A percentile compares a stretch with the other conserved stretches of the same genome.
Conservation (phyloP, 2,797 vertebrate species). For the Mallotus villosus region DNA sequence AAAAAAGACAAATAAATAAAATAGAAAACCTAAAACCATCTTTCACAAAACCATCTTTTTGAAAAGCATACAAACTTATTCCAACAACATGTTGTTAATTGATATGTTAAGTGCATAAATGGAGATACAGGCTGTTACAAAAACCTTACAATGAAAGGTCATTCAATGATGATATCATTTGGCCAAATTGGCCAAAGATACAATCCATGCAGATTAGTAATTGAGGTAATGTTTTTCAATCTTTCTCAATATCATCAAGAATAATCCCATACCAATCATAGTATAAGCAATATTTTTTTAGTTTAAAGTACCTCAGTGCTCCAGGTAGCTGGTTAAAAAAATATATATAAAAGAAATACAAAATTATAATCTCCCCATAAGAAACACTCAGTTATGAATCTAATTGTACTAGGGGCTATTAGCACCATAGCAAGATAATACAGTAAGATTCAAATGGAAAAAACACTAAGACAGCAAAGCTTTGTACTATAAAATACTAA, state of each 20-base stretch:
- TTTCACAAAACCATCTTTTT: conserved; percentile 41
- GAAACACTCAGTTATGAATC: no score
- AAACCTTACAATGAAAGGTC: not conserved
- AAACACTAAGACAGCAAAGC: conserved; percentile 28
- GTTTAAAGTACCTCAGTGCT: conserved; percentile 61
- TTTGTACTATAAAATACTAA: conserved; percentile 10
- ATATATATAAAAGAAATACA: conserved; percentile 10
- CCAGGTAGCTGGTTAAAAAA: conserved; percentile 54
- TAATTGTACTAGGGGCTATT: no score
- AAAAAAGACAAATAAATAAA: not conserved
- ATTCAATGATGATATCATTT: conserved; percentile 4
- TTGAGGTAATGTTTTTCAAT: conserved; percentile 39
- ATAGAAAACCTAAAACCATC: not conserved
- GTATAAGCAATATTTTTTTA: not conserved
- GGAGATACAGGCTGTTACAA: not conserved
- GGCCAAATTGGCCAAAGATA: conserved; percentile 42
- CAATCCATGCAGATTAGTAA: conserved; percentile 33
- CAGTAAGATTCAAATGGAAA: no score
- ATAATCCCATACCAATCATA: not conserved
- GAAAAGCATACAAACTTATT: conserved; percentile 13
- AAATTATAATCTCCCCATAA: no score
- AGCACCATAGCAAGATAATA: no score
- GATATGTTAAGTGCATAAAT: conserved; percentile 16
- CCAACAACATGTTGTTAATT: not conserved
- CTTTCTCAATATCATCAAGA: not conserved